These are phyloP conservation scores for Petroica traversi DNA, from an alignment of 2,113 vertebrate genomes.

Conservation along the genomic window DNA sequence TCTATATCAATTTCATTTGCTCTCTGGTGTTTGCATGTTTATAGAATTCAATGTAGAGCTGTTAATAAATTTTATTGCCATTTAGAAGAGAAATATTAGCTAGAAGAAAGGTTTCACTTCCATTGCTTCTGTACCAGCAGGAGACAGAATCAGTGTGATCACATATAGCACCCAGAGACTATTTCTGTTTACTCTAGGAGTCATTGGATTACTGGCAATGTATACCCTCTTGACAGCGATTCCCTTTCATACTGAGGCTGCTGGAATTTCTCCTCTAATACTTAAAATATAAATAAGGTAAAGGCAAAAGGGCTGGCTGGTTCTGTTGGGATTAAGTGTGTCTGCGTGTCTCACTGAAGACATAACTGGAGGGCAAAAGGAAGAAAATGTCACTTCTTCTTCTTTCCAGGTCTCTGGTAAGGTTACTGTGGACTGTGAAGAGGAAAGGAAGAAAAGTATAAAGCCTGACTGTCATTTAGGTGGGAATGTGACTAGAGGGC, in stretches of 20 bases:
- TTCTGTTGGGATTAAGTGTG: background rate
- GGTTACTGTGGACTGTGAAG: background rate
- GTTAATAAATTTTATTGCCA: background rate
- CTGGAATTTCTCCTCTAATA: background rate
- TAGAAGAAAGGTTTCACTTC: background rate
- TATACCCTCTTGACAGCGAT: background rate
- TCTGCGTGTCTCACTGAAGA: background rate
- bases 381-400: background rate
- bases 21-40: background rate
- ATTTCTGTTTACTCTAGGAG: background rate
- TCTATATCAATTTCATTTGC: background rate
- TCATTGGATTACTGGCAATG: background rate
- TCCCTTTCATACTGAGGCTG: background rate
- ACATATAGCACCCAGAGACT: background rate
- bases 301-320: background rate
- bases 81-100: background rate
- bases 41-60: background rate
- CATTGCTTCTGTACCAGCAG: background rate
- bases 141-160: background rate
- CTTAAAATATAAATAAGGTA: background rate
- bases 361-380: background rate
- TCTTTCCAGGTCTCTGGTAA: background rate
- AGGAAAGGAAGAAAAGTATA: slow-evolving; percentile 12
- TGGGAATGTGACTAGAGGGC: slow-evolving; percentile 25
- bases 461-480: slow-evolving; percentile 17